Percentiles rank a stretch among this genome's conserved stretches.
These are phyloP conservation scores for Zootermopsis nevadensis DNA, from an alignment of 2,888 invertebrate species.

Conservation along the genomic window DNA sequence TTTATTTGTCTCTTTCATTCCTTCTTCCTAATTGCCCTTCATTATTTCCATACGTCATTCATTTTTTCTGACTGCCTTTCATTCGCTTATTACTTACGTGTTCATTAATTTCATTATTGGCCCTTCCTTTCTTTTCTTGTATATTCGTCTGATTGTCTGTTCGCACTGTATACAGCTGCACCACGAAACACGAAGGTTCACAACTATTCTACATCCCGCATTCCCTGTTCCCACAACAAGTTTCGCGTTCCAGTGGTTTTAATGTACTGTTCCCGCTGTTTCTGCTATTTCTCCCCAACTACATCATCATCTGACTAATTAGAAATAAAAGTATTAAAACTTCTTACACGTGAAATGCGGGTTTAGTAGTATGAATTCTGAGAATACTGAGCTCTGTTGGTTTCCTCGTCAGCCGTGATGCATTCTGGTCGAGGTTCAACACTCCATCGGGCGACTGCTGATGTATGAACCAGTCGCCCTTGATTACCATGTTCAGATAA, in stretches of 20 bases:
- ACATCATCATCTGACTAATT: neutral
- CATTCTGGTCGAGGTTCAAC: neutral
- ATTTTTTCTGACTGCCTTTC: no score
- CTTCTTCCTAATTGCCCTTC: no score
- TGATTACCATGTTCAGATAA: neutral
- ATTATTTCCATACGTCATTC: no score
- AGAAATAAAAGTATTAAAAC: neutral
- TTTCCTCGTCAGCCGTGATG: neutral
- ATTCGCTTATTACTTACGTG: no score
- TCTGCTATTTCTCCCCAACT: neutral
- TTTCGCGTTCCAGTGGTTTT: neutral
- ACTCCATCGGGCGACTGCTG: neutral
- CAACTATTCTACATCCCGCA: neutral
- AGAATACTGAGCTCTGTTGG: no score
- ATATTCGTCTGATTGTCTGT: no score
- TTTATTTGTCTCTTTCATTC: no score
- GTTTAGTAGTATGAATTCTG: no score
- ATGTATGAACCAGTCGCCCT: conserved; percentile 17
- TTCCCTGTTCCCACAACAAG: neutral
- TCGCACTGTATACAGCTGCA: neutral
- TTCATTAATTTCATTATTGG: no score
- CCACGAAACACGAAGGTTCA: neutral
- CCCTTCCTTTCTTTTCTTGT: no score
- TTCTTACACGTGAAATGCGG: neutral
- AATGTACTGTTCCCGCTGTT: neutral